Percentiles rank a stretch among this genome's conserved stretches.
Evolutionary conservation across 2,797 vertebrate species (phyloP).

Genomic region (Malurus leucopterus): DNA sequence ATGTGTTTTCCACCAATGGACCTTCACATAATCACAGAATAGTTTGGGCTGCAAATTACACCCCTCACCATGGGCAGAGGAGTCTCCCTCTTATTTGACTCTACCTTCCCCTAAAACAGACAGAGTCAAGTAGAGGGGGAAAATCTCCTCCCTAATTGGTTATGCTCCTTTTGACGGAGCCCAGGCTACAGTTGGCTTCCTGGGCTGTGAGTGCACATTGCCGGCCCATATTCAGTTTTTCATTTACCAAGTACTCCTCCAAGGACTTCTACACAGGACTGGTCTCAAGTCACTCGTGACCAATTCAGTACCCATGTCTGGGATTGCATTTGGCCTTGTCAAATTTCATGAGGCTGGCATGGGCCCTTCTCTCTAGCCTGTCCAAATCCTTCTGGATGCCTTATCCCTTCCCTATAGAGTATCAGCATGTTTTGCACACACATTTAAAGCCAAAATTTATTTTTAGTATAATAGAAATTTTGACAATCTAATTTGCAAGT

Average conservation of each 20-base stretch:
- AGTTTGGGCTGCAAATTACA: neutral
- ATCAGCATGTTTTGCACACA: neutral
- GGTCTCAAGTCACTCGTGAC: neutral
- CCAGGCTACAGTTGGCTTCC: neutral
- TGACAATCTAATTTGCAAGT: neutral
- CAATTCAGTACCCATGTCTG: neutral
- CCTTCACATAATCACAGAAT: neutral
- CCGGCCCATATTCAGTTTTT: neutral
- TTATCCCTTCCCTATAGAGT: neutral
- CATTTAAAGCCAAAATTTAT: neutral
- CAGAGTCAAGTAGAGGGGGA: neutral
- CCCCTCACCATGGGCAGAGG: rapidly evolving
- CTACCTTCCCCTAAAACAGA: neutral
- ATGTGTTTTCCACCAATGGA: neutral
- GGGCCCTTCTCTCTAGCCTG: neutral
- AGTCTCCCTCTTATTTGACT: too few species aligned
- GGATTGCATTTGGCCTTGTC: neutral
- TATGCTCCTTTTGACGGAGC: neutral
- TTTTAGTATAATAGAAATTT: neutral
- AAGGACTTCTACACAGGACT: neutral
- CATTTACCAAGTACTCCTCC: neutral
- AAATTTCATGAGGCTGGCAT: neutral
- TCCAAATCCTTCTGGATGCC: neutral
- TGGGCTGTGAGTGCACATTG: neutral
- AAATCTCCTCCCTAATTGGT: neutral